Evolutionary conservation across 1,140 invertebrate genomes (phyloP).

Genomic region (Ceratosolen fusciceps): DNA sequence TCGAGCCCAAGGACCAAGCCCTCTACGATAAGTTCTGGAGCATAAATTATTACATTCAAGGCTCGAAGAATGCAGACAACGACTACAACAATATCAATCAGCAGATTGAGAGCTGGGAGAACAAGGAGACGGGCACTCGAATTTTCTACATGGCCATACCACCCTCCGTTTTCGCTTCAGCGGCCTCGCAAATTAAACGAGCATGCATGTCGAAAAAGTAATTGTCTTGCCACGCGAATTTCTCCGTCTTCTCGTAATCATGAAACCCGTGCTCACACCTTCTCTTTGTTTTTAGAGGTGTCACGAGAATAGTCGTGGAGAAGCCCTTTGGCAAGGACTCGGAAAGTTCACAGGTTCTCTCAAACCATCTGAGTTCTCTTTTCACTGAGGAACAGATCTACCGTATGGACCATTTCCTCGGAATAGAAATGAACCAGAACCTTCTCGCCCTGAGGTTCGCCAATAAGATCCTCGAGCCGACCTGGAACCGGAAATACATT

Average conservation of each 20-base stretch:
- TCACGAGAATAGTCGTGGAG: conserved; percentile 98
- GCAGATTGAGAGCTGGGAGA: conserved; percentile 77
- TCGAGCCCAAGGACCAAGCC: conserved; percentile 80
- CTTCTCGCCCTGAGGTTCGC: conserved; percentile 94
- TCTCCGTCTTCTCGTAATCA: conserved; percentile 43
- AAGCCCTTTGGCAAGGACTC: conserved; percentile 98
- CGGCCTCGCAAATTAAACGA: conserved; percentile 88
- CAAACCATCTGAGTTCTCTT: conserved; percentile 87
- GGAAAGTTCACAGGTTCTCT: conserved; percentile 86
- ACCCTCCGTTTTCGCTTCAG: conserved; percentile 92
- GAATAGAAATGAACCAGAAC: conserved; percentile 99
- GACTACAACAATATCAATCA: conserved; percentile 88
- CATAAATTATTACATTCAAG: conserved; percentile 87
- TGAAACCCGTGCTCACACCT: too few species aligned
- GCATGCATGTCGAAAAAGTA: conserved; percentile 88
- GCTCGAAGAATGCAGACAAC: conserved; percentile 83
- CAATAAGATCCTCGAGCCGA: conserved; percentile 89
- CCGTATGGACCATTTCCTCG: conserved; percentile 98
- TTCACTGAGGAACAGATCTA: conserved; percentile 98
- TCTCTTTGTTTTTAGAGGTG: too few species aligned
- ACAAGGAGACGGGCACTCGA: conserved; percentile 86
- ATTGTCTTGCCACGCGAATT: not conserved
- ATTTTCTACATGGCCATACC: conserved; percentile 98
- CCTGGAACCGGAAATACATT: conserved; percentile 96
- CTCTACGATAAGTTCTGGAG: conserved; percentile 90